These are phyloP conservation scores for Leucopsar rothschildi DNA, from an alignment of 2,113 vertebrate species.

Conservation along the genomic window DNA sequence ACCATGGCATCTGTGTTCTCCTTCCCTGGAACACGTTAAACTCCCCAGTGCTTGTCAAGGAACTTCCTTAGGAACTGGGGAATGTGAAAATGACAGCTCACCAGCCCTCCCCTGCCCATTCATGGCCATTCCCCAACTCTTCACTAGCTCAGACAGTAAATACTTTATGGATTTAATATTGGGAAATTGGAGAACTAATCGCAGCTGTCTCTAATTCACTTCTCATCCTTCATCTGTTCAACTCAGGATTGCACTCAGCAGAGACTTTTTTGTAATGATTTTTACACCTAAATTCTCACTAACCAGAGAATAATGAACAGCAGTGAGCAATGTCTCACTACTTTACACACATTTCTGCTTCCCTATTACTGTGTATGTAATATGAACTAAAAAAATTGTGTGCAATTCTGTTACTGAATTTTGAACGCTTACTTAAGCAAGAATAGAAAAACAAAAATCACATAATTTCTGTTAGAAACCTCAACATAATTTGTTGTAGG, in stretches of 20 bases:
- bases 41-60: not conserved
- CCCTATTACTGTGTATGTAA: not conserved
- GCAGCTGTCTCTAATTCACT: not conserved
- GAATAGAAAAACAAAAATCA: not conserved
- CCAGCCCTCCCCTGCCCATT: not conserved
- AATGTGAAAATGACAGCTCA: not conserved
- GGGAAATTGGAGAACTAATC: not conserved
- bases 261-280: not conserved
- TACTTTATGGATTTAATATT: not conserved
- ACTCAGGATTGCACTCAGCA: not conserved
- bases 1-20: not conserved
- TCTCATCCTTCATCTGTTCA: not conserved
- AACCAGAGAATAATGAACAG: not conserved
- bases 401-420: not conserved
- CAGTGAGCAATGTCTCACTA: not conserved
- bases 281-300: not conserved
- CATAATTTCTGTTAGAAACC: not conserved
- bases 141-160: not conserved
- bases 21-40: not conserved
- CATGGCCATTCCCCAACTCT: not conserved
- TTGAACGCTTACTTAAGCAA: not conserved
- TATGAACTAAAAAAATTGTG: not conserved
- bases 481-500: not conserved
- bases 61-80: not conserved
- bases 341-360: not conserved